phyloP scores from a whole-genome alignment of 1,140 invertebrate genomes.

The Drosophila lowei region DNA sequence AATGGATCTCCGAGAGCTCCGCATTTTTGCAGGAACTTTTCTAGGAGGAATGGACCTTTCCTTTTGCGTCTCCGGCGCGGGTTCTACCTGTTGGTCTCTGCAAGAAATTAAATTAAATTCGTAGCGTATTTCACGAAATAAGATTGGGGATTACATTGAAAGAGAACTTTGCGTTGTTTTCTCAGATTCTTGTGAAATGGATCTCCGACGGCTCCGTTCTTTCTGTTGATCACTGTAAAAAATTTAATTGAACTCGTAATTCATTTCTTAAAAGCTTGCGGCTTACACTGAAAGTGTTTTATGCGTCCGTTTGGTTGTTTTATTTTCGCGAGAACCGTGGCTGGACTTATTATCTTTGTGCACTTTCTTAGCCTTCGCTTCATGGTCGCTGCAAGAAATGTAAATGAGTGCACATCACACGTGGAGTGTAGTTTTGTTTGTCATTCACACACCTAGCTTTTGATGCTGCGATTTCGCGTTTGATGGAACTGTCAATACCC shows the following conservation, averaged over 20 bases:
- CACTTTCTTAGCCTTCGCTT: no score
- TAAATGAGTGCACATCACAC: no score
- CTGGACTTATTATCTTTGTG: background rate
- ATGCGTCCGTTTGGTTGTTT: background rate
- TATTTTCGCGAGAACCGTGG: background rate
- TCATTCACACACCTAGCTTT: no score
- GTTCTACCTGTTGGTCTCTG: background rate
- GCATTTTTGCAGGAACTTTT: background rate
- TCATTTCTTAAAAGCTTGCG: no score
- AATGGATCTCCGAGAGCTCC: no score
- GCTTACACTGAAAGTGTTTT: slow-evolving; percentile 3
- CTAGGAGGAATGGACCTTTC: background rate
- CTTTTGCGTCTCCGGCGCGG: slow-evolving; percentile 4
- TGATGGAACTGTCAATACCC: background rate
- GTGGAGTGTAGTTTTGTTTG: no score
- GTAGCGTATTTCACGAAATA: no score
- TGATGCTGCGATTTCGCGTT: background rate
- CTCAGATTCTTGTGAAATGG: background rate
- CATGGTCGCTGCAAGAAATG: no score
- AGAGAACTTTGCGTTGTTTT: background rate
- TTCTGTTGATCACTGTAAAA: background rate
- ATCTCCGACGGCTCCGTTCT: no score
- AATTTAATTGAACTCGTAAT: no score
- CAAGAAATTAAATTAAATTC: background rate
- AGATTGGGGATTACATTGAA: slow-evolving; percentile 1